phyloP scores from a whole-genome alignment of 2,888 invertebrate genomes.

The Andrena praecox region DNA sequence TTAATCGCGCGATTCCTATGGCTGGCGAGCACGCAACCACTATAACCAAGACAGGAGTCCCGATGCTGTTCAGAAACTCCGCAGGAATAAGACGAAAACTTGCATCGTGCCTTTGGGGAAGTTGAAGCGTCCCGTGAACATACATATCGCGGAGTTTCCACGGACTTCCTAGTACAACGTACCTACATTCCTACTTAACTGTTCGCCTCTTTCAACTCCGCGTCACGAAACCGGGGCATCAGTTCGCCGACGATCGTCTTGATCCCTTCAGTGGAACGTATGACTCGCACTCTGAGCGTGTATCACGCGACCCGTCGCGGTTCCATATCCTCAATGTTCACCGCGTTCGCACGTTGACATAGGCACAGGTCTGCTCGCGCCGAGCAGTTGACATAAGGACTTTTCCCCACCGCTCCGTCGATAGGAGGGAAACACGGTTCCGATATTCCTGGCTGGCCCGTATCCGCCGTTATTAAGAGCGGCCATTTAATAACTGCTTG shows the following conservation, averaged over 20 bases:
- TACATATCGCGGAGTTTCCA: constrained; percentile 5
- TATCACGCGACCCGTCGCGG: background rate
- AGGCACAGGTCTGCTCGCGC: too few relatives aligned
- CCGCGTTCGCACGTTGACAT: too few relatives aligned
- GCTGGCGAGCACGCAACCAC: background rate
- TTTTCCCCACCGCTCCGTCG: background rate
- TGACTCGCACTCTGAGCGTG: background rate
- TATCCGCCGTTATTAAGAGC: constrained; percentile 57
- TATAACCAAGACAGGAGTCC: background rate
- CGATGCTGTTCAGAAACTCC: constrained; percentile 5
- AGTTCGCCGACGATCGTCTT: too few relatives aligned
- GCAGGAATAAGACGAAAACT: background rate
- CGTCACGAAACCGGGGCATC: background rate
- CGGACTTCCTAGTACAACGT: constrained; percentile 5
- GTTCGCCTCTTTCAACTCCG: background rate
- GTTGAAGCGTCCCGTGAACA: constrained; percentile 14
- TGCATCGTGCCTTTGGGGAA: background rate
- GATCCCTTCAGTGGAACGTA: too few relatives aligned
- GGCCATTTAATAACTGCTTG: constrained; percentile 64
- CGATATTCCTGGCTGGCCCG: constrained; percentile 50
- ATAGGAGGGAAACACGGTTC: constrained; percentile 58
- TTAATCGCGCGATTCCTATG: constrained; percentile 8
- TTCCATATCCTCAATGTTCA: too few relatives aligned
- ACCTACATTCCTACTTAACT: background rate
- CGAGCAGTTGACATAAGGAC: too few relatives aligned